phyloP scores from a whole-genome alignment of 1,140 invertebrate genomes.

The Harlomillsia oculata region DNA sequence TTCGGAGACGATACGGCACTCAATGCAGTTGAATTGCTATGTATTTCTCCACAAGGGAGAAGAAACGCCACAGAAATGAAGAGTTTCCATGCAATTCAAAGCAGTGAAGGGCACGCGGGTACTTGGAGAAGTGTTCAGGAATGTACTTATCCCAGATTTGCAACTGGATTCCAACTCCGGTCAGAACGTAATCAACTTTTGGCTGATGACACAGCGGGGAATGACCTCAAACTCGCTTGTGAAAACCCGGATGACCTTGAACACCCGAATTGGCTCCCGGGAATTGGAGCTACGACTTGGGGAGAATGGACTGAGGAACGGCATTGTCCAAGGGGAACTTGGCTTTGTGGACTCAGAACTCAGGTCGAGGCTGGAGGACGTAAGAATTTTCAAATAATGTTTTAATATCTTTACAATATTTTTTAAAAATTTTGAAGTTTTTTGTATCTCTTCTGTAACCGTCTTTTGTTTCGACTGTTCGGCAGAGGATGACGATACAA shows the following conservation, averaged over 20 bases:
- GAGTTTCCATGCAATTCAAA: constrained; percentile 10
- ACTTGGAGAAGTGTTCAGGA: constrained; percentile 3
- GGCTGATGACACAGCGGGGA: constrained; percentile 9
- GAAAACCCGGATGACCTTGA: neutral
- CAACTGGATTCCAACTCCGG: constrained; percentile 15
- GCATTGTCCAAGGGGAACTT: constrained; percentile 6
- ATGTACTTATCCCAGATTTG: constrained; percentile 11
- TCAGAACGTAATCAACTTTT: constrained; percentile 6
- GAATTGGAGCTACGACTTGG: neutral
- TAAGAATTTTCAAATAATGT: neutral
- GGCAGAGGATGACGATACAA: constrained; percentile 10
- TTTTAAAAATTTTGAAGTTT: neutral
- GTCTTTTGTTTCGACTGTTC: too few species aligned
- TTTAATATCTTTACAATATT: neutral
- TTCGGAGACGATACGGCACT: constrained; percentile 28
- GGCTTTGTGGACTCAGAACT: constrained; percentile 15
- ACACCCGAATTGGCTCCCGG: neutral
- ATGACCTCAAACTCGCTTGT: constrained; percentile 15
- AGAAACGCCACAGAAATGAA: neutral
- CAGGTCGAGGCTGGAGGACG: constrained; percentile 7
- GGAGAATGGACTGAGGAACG: constrained; percentile 16
- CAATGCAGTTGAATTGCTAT: constrained; percentile 23
- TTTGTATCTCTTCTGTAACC: neutral
- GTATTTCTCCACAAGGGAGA: neutral
- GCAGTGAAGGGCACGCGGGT: constrained; percentile 12